Evolutionary conservation across 1,140 invertebrate genomes (phyloP).

Genomic region (Anastatus disparis): DNA sequence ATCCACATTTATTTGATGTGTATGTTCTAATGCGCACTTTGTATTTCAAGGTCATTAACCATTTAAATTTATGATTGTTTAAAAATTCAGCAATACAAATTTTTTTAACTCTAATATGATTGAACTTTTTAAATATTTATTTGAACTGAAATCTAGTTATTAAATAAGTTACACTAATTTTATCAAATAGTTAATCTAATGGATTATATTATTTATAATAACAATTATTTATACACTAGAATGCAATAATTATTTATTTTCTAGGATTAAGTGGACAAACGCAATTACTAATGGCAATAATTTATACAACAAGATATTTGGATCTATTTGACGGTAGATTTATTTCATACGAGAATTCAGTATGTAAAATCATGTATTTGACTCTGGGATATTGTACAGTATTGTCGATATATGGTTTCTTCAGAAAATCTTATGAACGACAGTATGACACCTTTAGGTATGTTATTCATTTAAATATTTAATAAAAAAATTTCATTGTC

Average conservation of each 20-base stretch:
- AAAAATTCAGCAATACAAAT: too few relatives aligned
- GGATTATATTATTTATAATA: too few relatives aligned
- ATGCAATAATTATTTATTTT: not conserved
- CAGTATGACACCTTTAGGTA: slow-evolving; percentile 97
- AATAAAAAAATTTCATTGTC: not conserved
- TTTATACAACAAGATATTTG: slow-evolving; percentile 2
- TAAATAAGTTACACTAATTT: too few relatives aligned
- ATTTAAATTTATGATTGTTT: too few relatives aligned
- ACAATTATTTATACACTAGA: too few relatives aligned
- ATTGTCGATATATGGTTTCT: slow-evolving; percentile 96
- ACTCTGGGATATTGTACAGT: not conserved
- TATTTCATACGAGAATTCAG: not conserved
- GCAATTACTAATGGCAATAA: not conserved
- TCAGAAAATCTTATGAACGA: slow-evolving; percentile 96
- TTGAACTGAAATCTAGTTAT: too few relatives aligned
- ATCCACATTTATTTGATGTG: too few relatives aligned
- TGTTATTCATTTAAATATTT: not conserved
- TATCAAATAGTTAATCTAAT: too few relatives aligned
- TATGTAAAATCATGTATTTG: not conserved
- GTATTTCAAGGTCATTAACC: too few relatives aligned
- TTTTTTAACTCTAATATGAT: too few relatives aligned
- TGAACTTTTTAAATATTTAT: too few relatives aligned
- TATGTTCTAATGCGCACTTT: too few relatives aligned
- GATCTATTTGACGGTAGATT: not conserved
- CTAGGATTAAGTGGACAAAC: slow-evolving; percentile 5